Evolutionary conservation across 2,888 invertebrate genomes (phyloP).

Genomic region (Acanthacorydalis orientalis): DNA sequence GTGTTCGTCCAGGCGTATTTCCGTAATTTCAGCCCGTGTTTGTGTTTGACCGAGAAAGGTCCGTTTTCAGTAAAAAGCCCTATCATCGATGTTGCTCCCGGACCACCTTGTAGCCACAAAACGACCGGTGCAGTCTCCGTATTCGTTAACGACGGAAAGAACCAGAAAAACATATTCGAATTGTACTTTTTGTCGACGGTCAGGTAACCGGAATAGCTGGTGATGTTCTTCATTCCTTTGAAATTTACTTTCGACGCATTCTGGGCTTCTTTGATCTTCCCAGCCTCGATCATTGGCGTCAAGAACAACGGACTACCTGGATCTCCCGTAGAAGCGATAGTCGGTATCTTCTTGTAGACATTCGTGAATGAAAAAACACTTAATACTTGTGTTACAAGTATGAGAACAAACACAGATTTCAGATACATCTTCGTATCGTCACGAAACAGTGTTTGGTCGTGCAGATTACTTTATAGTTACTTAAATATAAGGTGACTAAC

Average conservation of each 20-base stretch:
- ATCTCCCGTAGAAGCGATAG: slow-evolving; percentile 12
- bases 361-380: too few relatives aligned
- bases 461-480: too few relatives aligned
- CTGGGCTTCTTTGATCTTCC: slow-evolving; percentile 49
- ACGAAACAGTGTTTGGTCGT: too few relatives aligned
- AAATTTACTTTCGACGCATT: slow-evolving; percentile 34
- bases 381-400: too few relatives aligned
- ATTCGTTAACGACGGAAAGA: slow-evolving; percentile 56
- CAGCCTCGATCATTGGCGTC: slow-evolving; percentile 54
- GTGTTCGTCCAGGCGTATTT: slow-evolving; percentile 65
- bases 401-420: too few relatives aligned
- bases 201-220: slow-evolving; percentile 65
- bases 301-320: slow-evolving; percentile 50
- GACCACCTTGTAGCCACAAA: slow-evolving; percentile 77
- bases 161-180: slow-evolving; percentile 86
- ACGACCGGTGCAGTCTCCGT: slow-evolving; percentile 48
- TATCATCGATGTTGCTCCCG: slow-evolving; percentile 62
- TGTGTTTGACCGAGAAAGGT: slow-evolving; percentile 40
- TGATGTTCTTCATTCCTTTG: slow-evolving; percentile 37
- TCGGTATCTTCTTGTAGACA: too few relatives aligned
- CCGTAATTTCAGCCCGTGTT: slow-evolving; percentile 30
- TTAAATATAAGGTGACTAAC: too few relatives aligned
- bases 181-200: slow-evolving; percentile 63
- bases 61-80: slow-evolving; percentile 77
- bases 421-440: too few relatives aligned